Evolutionary conservation across 2,797 vertebrate genomes (phyloP).

Genomic region (Babyrousa celebensis): DNA sequence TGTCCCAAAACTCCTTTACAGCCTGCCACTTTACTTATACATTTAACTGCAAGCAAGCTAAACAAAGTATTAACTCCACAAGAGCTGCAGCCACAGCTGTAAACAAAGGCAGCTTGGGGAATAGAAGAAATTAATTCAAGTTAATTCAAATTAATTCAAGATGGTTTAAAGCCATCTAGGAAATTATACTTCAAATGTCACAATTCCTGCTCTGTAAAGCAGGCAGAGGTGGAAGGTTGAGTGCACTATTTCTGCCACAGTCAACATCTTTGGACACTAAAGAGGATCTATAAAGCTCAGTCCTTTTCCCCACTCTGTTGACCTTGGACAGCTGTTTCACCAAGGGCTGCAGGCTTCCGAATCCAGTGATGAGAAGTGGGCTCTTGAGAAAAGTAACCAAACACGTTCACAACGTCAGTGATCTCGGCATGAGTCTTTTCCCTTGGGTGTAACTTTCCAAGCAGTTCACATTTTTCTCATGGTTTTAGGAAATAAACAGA

Average conservation of each 20-base stretch:
- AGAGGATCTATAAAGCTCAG: neutral
- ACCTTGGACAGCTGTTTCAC: slow-evolving; percentile 52
- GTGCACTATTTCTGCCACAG: neutral
- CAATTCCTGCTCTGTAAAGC: neutral
- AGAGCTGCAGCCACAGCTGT: neutral
- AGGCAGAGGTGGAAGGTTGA: neutral
- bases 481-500: slow-evolving; percentile 82
- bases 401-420: rapidly evolving
- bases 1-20: slow-evolving; percentile 4
- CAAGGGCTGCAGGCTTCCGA: neutral
- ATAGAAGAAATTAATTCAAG: slow-evolving; percentile 53
- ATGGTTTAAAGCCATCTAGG: slow-evolving; percentile 6
- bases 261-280: neutral
- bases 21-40: neutral
- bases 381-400: slow-evolving; percentile 68
- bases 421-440: slow-evolving; percentile 54
- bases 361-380: neutral
- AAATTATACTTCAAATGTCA: slow-evolving; percentile 68
- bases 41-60: slow-evolving; percentile 66
- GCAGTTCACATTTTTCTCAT: slow-evolving; percentile 85
- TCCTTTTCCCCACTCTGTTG: neutral
- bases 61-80: slow-evolving; percentile 70
- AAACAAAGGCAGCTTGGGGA: slow-evolving; percentile 69
- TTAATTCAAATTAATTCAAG: slow-evolving; percentile 12
- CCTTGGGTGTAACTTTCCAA: slow-evolving; percentile 78